A percentile compares a stretch with the other conserved stretches of the same genome.
These are phyloP conservation scores for Steinernema hermaphroditum DNA, from an alignment of 2,888 invertebrate genomes.

Conservation along the genomic window DNA sequence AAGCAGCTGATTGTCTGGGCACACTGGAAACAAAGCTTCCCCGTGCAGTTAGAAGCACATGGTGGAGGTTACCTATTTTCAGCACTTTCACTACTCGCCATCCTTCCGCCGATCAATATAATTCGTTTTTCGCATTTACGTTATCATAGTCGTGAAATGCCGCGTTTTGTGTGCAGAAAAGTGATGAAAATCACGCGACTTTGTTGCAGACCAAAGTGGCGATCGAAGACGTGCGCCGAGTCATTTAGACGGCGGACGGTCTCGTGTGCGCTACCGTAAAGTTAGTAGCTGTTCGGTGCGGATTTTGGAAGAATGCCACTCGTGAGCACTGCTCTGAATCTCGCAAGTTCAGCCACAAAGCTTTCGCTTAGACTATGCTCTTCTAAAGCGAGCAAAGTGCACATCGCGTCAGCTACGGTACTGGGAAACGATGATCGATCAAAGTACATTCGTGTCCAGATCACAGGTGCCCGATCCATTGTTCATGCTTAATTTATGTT, in stretches of 20 bases:
- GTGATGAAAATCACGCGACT: constrained; percentile 24
- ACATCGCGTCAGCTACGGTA: constrained; percentile 22
- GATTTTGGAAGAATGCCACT: neutral
- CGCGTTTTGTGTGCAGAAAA: constrained; percentile 26
- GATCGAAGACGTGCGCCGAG: neutral
- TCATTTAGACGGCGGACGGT: neutral
- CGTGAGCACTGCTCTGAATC: neutral
- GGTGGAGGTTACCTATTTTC: neutral
- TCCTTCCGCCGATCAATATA: neutral
- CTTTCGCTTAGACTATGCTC: neutral
- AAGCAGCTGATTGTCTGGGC: constrained; percentile 14
- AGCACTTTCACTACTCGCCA: constrained; percentile 1
- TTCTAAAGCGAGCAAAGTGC: neutral
- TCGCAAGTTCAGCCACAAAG: neutral
- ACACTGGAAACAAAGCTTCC: neutral
- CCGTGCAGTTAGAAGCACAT: neutral
- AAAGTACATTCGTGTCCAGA: constrained; percentile 16
- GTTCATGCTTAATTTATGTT: neutral
- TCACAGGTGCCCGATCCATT: neutral
- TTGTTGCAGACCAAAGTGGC: neutral
- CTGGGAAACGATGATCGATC: neutral
- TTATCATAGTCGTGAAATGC: constrained; percentile 19
- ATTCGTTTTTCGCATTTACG: neutral
- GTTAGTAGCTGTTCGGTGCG: neutral
- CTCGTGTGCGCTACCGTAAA: neutral